These are phyloP conservation scores for Zosterops lateralis DNA, from an alignment of 2,113 vertebrate genomes.

Conservation along the genomic window DNA sequence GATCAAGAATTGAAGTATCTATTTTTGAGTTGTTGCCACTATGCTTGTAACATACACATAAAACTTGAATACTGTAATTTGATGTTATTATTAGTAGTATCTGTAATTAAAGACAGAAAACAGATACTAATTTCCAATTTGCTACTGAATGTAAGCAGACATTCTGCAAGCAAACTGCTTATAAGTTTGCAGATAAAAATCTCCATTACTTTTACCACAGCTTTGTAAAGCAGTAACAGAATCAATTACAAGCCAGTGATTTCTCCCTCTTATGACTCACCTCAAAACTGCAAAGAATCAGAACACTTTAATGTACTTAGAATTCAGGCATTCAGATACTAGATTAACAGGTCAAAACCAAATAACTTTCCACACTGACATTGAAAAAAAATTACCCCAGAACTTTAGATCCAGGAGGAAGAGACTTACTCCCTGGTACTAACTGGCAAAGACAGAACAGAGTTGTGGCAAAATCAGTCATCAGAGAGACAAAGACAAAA, in stretches of 20 bases:
- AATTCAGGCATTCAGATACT: background rate
- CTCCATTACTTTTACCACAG: background rate
- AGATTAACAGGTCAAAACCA: background rate
- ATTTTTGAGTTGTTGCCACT: background rate
- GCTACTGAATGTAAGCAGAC: background rate
- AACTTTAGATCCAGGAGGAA: background rate
- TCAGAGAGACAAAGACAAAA: background rate
- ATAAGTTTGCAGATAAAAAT: background rate
- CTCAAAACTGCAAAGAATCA: background rate
- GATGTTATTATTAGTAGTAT: background rate
- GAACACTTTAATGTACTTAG: background rate
- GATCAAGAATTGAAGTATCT: background rate
- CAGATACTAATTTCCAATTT: background rate
- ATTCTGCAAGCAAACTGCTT: background rate
- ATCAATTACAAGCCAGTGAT: background rate
- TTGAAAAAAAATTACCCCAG: background rate
- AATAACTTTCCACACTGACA: background rate
- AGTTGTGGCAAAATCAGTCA: background rate
- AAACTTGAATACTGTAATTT: background rate
- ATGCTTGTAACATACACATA: background rate
- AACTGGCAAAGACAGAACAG: background rate
- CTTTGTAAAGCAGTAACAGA: background rate
- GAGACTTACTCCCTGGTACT: background rate
- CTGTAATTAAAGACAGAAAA: background rate
- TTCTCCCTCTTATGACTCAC: background rate